phyloP scores from a whole-genome alignment of 2,888 invertebrate species.

The Acanthopleura granulata region DNA sequence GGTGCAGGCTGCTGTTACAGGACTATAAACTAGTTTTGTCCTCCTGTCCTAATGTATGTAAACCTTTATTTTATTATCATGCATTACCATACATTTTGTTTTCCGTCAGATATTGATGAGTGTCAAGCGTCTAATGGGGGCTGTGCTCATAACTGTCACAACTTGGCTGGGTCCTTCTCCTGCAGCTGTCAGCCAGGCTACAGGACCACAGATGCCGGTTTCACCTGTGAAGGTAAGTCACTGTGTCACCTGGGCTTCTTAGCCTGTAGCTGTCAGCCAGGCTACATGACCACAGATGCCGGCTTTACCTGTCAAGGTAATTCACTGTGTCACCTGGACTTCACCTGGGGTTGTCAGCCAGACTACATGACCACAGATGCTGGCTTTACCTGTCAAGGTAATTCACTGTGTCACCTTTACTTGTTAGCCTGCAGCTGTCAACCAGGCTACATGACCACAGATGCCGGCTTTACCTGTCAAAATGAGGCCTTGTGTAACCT shows the following conservation, averaged over 20 bases:
- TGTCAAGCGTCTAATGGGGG: conserved; percentile 1
- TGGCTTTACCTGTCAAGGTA: not conserved
- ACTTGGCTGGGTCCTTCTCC: not conserved
- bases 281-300: not conserved
- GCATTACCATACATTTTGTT: not conserved
- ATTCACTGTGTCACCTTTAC: not conserved
- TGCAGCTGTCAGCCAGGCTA: conserved; percentile 12
- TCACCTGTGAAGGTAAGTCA: conserved; percentile 7
- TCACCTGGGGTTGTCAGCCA: too few species aligned
- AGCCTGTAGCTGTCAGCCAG: not conserved
- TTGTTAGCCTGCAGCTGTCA: too few species aligned
- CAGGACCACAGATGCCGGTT: not conserved
- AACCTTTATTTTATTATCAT: not conserved
- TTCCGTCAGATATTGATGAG: conserved; percentile 1
- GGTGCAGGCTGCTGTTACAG: too few species aligned
- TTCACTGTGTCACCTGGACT: too few species aligned
- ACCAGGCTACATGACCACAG: not conserved
- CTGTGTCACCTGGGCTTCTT: too few species aligned
- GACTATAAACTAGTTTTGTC: too few species aligned
- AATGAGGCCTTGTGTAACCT: not conserved
- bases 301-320: conserved; percentile 5
- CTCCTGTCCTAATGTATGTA: too few species aligned
- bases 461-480: not conserved
- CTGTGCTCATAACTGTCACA: conserved; percentile 12
- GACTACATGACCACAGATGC: not conserved